Evolutionary conservation across 2,797 vertebrate genomes (phyloP), one percentile per base, ranked within the genome.

Genomic region (Schizopygopsis pylzovi): DNA sequence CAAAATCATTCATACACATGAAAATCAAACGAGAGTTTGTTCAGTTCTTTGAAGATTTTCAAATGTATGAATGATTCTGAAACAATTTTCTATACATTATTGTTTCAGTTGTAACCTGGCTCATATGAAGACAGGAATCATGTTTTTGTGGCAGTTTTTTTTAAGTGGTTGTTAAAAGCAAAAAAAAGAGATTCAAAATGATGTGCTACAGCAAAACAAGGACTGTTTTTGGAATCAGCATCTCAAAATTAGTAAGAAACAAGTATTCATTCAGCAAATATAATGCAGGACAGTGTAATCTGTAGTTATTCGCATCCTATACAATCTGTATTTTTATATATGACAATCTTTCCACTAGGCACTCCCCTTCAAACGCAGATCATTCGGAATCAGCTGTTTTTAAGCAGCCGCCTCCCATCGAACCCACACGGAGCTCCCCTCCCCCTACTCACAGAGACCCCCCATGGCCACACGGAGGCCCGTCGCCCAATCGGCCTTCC

Each of bases 321-420:
- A n/a, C 13, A 28, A 20, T 3, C 13, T 70, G 33, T 80, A 11
- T 67, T 33, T 65, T 16, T 15, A 52, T 15, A 43, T 56, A 7
- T 83, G 0, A 39, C 37, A 0, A 2, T 76, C 10, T 16, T 79
- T 45, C 92, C 33, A 65, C 85, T 92, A 98, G 97, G 93, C 95
- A 96, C 90, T 97, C 96, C 91, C 97, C 95, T 33, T 95, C 96
- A 89, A 93, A 95, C 92, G 93, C 96, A 81, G 93, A 95, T 90
- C 96, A 97, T 90, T 89, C 95, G 0, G 96, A 97, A 9, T 93
- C 95, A 79, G 94, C 95, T 0, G 92, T 96, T 41, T 95, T 97
- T 91, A 97, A 97, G 91, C 95, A 95, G 90, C 94, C 94, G 1
- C 91, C 94, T 1, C 93, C 91, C 76, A 92, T 93, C 87, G 95